Conservation (phyloP, 2,113 vertebrate species). For the Scytalopus superciliaris region DNA sequence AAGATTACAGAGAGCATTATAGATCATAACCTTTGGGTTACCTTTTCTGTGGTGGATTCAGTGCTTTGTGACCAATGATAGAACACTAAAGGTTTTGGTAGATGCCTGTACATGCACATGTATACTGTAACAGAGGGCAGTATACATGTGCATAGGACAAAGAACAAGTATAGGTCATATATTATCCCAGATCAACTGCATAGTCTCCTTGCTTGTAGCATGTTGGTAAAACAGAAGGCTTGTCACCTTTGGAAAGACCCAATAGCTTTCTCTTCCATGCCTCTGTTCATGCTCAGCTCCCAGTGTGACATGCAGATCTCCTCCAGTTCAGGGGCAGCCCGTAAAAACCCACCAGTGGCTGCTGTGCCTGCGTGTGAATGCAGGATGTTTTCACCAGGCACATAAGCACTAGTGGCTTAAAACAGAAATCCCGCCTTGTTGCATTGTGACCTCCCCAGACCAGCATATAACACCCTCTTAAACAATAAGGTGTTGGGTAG, state of each 20-base stretch:
- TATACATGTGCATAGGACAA: neutral
- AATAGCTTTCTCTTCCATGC: neutral
- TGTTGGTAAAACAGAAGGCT: neutral
- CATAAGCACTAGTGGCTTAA: neutral
- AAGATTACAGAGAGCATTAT: neutral
- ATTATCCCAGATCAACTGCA: neutral
- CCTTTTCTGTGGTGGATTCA: neutral
- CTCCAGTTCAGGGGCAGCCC: accelerated
- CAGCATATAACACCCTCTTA: no score
- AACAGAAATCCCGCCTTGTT: neutral
- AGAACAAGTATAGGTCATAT: neutral
- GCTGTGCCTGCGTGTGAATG: neutral
- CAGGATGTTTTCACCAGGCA: neutral
- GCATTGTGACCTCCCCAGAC: neutral
- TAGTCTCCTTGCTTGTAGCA: neutral
- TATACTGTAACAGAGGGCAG: neutral
- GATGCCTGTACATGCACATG: accelerated
- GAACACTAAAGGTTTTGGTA: neutral
- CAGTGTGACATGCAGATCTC: neutral
- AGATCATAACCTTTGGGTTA: neutral
- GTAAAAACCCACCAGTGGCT: neutral
- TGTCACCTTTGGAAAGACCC: neutral
- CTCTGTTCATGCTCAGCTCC: neutral
- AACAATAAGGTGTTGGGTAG: neutral
- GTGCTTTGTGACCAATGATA: neutral